phyloP scores from a whole-genome alignment of 2,113 vertebrate genomes.

The Azemiops feae region DNA sequence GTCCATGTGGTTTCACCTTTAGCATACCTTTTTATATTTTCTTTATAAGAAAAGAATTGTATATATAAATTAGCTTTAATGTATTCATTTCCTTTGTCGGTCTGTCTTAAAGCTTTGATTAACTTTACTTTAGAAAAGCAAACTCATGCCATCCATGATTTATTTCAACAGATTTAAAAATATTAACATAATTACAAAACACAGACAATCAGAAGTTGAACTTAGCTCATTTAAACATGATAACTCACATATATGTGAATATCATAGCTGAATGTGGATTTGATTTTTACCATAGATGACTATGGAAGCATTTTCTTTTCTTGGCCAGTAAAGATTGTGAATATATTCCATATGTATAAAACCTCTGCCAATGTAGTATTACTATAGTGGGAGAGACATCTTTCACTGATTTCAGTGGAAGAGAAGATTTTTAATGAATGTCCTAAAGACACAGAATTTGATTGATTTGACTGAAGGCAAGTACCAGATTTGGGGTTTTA shows the following conservation, averaged over 20 bases:
- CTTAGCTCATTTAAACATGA: background rate
- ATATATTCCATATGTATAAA: conserved; percentile 64
- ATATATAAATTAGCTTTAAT: conserved; percentile 28
- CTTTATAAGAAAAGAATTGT: conserved; percentile 25
- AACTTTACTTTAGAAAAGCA: background rate
- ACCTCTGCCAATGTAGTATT: conserved; percentile 58
- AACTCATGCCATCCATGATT: background rate
- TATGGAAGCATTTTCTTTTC: conserved; percentile 48
- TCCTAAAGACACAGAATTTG: conserved; percentile 42
- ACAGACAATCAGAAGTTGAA: conserved; percentile 34
- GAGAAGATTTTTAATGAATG: conserved; percentile 47
- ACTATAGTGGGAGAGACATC: conserved; percentile 44
- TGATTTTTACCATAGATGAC: conserved; percentile 33
- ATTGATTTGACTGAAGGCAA: conserved; percentile 49
- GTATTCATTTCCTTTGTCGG: conserved; percentile 27
- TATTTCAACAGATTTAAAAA: conserved; percentile 23
- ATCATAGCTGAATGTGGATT: conserved; percentile 33
- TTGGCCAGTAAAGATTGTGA: conserved; percentile 48
- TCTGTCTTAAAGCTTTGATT: conserved; percentile 22
- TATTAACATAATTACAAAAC: conserved; percentile 39
- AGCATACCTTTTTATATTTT: conserved; percentile 42
- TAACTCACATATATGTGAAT: conserved; percentile 23
- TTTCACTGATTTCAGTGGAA: conserved; percentile 58
- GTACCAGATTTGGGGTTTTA: conserved; percentile 50
- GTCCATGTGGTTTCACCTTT: conserved; percentile 33